phyloP scores from a whole-genome alignment of 1,140 invertebrate species.

The Trinorchestia longiramus region DNA sequence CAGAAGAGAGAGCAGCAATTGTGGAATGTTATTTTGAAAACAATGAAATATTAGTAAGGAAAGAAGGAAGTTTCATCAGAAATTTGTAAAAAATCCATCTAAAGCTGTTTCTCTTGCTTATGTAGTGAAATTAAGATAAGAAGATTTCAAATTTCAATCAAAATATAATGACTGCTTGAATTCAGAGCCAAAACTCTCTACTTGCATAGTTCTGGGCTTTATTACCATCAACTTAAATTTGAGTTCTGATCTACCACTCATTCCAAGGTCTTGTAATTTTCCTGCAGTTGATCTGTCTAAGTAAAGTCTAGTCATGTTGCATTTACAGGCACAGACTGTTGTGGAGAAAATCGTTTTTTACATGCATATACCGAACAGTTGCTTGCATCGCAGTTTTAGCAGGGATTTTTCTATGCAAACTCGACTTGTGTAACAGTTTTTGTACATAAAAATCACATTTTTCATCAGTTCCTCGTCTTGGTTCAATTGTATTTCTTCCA shows the following conservation, averaged over 20 bases:
- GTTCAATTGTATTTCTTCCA: neutral
- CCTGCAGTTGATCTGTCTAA: neutral
- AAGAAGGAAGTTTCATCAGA: too few relatives aligned
- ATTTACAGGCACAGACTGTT: neutral
- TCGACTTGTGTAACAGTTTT: neutral
- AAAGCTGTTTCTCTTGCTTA: too few relatives aligned
- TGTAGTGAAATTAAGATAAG: too few relatives aligned
- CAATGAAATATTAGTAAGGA: too few relatives aligned
- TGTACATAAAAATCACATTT: neutral
- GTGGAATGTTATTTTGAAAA: too few relatives aligned
- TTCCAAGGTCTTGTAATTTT: neutral
- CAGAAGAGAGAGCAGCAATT: too few relatives aligned
- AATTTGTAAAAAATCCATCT: too few relatives aligned
- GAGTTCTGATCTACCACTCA: neutral
- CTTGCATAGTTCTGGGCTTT: too few relatives aligned
- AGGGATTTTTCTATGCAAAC: neutral
- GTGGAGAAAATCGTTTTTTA: neutral
- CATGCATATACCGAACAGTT: neutral
- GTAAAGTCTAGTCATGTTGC: neutral
- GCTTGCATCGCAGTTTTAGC: neutral
- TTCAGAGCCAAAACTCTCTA: too few relatives aligned
- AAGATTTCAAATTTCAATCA: too few relatives aligned
- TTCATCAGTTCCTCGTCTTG: neutral
- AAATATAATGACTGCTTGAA: too few relatives aligned
- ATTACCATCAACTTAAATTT: neutral